These are phyloP conservation scores for Diogma glabrata DNA, from an alignment of 2,888 invertebrate genomes.

Conservation along the genomic window DNA sequence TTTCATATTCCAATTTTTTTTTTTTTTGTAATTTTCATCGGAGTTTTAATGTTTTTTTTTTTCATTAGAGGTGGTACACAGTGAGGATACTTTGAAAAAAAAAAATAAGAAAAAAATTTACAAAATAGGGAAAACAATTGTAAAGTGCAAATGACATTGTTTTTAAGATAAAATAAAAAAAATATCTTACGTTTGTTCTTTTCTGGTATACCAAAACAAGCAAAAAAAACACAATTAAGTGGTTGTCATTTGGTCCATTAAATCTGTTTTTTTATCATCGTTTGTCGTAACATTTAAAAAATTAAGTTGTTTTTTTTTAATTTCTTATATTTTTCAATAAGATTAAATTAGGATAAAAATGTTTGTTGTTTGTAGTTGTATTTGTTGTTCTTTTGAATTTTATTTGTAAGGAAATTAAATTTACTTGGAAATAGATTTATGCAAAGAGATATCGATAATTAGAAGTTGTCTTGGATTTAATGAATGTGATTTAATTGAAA, in stretches of 20 bases:
- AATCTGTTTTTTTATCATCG: conserved; percentile 9
- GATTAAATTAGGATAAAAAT: conserved; percentile 9
- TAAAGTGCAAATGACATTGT: conserved; percentile 13
- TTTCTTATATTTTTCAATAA: conserved; percentile 3
- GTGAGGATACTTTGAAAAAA: conserved; percentile 4
- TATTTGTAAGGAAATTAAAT: too few relatives aligned
- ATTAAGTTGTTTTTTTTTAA: not conserved
- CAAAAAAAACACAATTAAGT: conserved; percentile 7
- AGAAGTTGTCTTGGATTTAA: too few relatives aligned
- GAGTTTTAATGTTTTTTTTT: too few relatives aligned
- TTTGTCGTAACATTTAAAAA: not conserved
- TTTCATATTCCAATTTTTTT: conserved; percentile 2
- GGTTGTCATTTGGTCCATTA: conserved; percentile 10
- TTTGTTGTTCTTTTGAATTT: too few relatives aligned
- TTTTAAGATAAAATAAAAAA: conserved; percentile 8
- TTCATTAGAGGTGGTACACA: too few relatives aligned
- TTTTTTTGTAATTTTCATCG: not conserved
- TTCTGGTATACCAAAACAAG: conserved; percentile 1
- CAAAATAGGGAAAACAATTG: conserved; percentile 6
- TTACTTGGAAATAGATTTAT: too few relatives aligned
- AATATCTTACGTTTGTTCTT: conserved; percentile 4
- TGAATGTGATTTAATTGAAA: too few relatives aligned
- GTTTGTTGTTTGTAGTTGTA: too few relatives aligned
- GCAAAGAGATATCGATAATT: too few relatives aligned
- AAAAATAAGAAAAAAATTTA: not conserved